phyloP scores from a whole-genome alignment of 1,140 invertebrate species.

The Diachasmimorpha longicaudata region DNA sequence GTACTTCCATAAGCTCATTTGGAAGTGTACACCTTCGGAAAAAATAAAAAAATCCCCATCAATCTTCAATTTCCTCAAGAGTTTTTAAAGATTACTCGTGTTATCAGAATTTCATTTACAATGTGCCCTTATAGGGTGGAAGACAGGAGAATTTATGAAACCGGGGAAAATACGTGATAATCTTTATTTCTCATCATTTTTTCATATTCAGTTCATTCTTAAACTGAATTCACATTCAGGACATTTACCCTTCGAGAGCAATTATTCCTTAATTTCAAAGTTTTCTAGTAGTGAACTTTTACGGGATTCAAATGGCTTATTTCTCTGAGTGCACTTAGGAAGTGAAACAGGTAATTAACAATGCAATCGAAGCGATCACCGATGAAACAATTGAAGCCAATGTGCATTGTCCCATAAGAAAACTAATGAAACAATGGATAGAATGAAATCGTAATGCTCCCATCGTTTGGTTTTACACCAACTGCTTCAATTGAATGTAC shows the following conservation, averaged over 20 bases:
- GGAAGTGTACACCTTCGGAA: neutral
- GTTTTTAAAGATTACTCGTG: neutral
- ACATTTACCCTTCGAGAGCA: no score
- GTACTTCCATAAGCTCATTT: neutral
- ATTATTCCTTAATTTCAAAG: no score
- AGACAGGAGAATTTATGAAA: neutral
- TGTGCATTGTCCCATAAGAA: neutral
- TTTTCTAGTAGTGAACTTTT: no score
- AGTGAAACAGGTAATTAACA: no score
- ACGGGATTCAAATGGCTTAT: no score
- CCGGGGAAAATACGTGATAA: no score
- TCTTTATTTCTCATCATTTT: no score
- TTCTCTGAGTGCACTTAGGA: no score
- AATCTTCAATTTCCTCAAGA: neutral
- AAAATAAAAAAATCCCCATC: neutral
- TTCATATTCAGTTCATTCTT: no score
- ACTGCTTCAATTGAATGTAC: conserved; percentile 2
- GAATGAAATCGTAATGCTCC: conserved; percentile 28
- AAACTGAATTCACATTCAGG: no score
- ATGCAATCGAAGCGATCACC: neutral
- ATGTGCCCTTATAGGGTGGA: neutral
- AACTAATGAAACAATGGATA: neutral
- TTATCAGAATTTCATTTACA: neutral
- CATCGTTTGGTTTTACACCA: neutral
- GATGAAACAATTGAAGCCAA: neutral